These are phyloP conservation scores for Drosophila anceps DNA, from an alignment of 2,888 invertebrate genomes.

Conservation along the genomic window DNA sequence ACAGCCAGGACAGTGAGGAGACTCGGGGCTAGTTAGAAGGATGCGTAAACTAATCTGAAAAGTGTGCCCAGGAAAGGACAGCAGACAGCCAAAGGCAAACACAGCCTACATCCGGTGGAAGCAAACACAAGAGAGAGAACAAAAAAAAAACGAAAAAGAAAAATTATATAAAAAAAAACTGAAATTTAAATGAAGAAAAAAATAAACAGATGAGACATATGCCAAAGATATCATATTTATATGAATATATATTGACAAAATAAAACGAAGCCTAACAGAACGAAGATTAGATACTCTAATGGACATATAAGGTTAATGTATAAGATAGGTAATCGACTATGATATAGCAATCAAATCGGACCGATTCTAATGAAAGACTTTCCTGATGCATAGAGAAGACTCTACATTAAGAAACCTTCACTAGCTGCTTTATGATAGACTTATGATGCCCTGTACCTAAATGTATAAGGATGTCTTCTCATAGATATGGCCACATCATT, in stretches of 20 bases:
- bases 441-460: background rate
- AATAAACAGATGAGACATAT: slow-evolving; percentile 67
- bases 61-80: slow-evolving; percentile 72
- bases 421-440: background rate
- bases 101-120: slow-evolving; percentile 79
- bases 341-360: too few species aligned
- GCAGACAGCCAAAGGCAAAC: slow-evolving; percentile 59
- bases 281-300: slow-evolving; percentile 17
- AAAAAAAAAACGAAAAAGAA: slow-evolving; percentile 16
- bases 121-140: slow-evolving; percentile 21
- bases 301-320: too few species aligned
- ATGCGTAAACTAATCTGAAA: slow-evolving; percentile 78
- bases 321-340: too few species aligned
- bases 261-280: background rate
- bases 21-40: slow-evolving; percentile 35
- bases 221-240: slow-evolving; percentile 77
- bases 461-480: too few species aligned
- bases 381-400: too few species aligned
- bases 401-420: too few species aligned
- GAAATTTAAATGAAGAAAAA: slow-evolving; percentile 45
- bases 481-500: background rate
- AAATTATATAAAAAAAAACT: slow-evolving; percentile 29
- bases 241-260: slow-evolving; percentile 37
- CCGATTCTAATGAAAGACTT: too few species aligned
- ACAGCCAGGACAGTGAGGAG: slow-evolving; percentile 1